Evolutionary conservation across 92 coral and sea anemone genomes (phyloP).

Genomic region (Parazoanthus darwini): DNA sequence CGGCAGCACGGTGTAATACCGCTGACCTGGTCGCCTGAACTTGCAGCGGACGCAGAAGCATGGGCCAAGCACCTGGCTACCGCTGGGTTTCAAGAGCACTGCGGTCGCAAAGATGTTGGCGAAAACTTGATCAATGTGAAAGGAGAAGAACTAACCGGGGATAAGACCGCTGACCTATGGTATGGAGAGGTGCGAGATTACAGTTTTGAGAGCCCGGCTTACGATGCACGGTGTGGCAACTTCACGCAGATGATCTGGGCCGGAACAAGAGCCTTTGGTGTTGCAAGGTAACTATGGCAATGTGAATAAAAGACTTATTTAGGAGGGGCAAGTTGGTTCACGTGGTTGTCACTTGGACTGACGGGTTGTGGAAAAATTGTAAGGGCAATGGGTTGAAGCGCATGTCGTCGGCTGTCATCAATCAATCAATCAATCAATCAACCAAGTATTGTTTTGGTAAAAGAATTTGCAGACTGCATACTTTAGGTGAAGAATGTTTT

Average conservation of each 20-base stretch:
- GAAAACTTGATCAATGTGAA: constrained; percentile 59
- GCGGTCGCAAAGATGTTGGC: constrained; percentile 66
- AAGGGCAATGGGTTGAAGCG: too few relatives aligned
- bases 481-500: too few relatives aligned
- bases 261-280: constrained; percentile 74
- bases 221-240: constrained; percentile 81
- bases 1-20: constrained; percentile 79
- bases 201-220: constrained; percentile 82
- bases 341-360: too few relatives aligned
- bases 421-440: too few relatives aligned
- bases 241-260: constrained; percentile 87
- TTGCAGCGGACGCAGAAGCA: constrained; percentile 66
- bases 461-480: too few relatives aligned
- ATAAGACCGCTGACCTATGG: constrained; percentile 76
- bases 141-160: constrained; percentile 66
- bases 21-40: constrained; percentile 79
- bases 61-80: constrained; percentile 77
- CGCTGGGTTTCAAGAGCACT: constrained; percentile 59
- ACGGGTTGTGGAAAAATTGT: too few relatives aligned
- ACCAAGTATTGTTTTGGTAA: too few relatives aligned
- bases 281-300: constrained; percentile 56
- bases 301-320: neutral
- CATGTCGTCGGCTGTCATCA: too few relatives aligned
- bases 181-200: constrained; percentile 79
- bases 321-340: neutral